Conservation (phyloP, 2,888 invertebrate genomes). For the Zootermopsis nevadensis region DNA sequence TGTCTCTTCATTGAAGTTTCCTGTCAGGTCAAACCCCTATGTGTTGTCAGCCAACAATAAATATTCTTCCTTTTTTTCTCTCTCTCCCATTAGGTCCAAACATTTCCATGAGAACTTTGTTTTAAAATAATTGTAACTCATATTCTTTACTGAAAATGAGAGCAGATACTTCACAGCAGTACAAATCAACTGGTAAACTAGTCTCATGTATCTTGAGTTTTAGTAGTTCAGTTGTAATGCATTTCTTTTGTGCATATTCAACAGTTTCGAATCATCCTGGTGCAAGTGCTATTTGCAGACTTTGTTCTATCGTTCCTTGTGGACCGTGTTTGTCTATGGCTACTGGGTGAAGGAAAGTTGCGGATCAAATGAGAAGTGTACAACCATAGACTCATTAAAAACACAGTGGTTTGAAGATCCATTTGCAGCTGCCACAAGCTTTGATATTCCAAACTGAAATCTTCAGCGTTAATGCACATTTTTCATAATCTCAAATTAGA, state of each 20-base stretch:
- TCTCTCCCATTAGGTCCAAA: too few relatives aligned
- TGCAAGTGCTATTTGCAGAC: slow-evolving; percentile 86
- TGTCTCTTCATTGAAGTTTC: too few relatives aligned
- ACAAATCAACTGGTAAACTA: too few relatives aligned
- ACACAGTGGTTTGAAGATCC: background rate
- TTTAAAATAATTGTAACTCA: too few relatives aligned
- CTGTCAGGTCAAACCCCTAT: too few relatives aligned
- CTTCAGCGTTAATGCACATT: slow-evolving; percentile 1
- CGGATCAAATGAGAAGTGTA: slow-evolving; percentile 53
- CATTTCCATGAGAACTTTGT: too few relatives aligned
- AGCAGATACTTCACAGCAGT: too few relatives aligned
- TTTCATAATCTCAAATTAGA: background rate
- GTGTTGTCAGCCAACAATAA: too few relatives aligned
- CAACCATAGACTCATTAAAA: background rate
- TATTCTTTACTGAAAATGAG: too few relatives aligned
- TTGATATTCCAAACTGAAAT: slow-evolving; percentile 19
- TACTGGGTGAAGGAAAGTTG: slow-evolving; percentile 84
- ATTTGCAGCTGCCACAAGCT: slow-evolving; percentile 16
- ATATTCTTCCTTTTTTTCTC: too few relatives aligned
- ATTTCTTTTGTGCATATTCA: background rate
- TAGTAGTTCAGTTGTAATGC: background rate
- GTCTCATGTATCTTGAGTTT: too few relatives aligned
- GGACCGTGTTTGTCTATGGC: slow-evolving; percentile 86
- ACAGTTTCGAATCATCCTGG: slow-evolving; percentile 89
- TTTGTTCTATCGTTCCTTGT: slow-evolving; percentile 86